These are phyloP conservation scores for Holotrichia oblita DNA, from an alignment of 1,140 invertebrate genomes.

Conservation along the genomic window DNA sequence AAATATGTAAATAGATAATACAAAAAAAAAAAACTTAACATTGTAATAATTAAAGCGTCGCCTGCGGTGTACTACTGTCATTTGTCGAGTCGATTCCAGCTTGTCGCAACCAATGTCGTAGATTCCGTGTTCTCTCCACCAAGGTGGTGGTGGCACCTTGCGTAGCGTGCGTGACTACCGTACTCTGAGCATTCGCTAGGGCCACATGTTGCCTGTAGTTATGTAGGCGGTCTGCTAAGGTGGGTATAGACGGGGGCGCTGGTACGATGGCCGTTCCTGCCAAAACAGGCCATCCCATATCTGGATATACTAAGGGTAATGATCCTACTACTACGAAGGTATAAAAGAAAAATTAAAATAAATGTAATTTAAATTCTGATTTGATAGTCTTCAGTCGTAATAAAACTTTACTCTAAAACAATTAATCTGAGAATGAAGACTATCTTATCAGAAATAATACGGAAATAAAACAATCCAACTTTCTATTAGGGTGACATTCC, in stretches of 20 bases:
- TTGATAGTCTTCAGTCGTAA: neutral
- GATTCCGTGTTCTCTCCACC: conserved; percentile 71
- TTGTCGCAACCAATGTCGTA: conserved; percentile 73
- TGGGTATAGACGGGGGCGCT: conserved; percentile 62
- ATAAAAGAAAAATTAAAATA: conserved; percentile 34
- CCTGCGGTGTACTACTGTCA: conserved; percentile 52
- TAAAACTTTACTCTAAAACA: no score
- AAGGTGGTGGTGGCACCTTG: conserved; percentile 66
- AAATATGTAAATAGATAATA: neutral
- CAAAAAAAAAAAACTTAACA: neutral
- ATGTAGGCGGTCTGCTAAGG: conserved; percentile 64
- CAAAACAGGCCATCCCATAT: conserved; percentile 68
- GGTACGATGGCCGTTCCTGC: conserved; percentile 50
- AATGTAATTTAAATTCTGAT: neutral
- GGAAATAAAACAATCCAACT: neutral
- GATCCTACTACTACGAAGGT: conserved; percentile 58
- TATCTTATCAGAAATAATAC: neutral
- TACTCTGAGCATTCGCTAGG: conserved; percentile 59
- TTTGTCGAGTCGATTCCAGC: conserved; percentile 52
- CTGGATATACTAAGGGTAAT: conserved; percentile 68
- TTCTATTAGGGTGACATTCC: no score
- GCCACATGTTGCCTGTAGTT: conserved; percentile 63
- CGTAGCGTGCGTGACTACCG: conserved; percentile 63
- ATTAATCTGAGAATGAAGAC: neutral
- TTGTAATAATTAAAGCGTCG: conserved; percentile 53